These are phyloP conservation scores for Oncopeltus fasciatus DNA, from an alignment of 1,140 invertebrate species.

Conservation along the genomic window DNA sequence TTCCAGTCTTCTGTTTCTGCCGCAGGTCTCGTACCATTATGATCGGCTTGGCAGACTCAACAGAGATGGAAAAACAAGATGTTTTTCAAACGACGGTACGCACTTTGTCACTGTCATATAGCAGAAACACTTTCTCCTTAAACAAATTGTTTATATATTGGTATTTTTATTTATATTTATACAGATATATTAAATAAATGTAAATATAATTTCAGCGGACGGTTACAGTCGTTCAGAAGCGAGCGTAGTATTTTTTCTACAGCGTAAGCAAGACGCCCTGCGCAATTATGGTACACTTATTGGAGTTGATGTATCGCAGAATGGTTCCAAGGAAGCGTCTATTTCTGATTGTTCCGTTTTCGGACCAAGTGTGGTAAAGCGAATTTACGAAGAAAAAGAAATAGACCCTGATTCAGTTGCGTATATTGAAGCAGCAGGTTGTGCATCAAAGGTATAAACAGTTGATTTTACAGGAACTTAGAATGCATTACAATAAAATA, in stretches of 20 bases:
- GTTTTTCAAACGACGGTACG: constrained; percentile 52
- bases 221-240: constrained; percentile 24
- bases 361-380: background rate
- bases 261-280: constrained; percentile 35
- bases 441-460: constrained; percentile 25
- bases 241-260: constrained; percentile 37
- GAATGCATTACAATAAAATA: too few species aligned
- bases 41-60: constrained; percentile 43
- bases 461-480: too few species aligned
- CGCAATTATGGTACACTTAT: background rate
- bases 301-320: background rate
- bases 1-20: constrained; percentile 44
- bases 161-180: background rate
- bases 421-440: constrained; percentile 28
- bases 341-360: background rate
- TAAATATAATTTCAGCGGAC: constrained; percentile 19
- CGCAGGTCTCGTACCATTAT: constrained; percentile 45
- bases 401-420: constrained; percentile 38
- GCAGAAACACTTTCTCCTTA: background rate
- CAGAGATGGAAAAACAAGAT: constrained; percentile 47
- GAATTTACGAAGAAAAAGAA: constrained; percentile 19
- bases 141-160: background rate
- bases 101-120: background rate
- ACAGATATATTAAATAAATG: background rate
- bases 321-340: background rate